A percentile compares a stretch with the other conserved stretches of the same genome.
Evolutionary conservation across 2,113 vertebrate species (phyloP).

Genomic region (Cnemophilus loriae): DNA sequence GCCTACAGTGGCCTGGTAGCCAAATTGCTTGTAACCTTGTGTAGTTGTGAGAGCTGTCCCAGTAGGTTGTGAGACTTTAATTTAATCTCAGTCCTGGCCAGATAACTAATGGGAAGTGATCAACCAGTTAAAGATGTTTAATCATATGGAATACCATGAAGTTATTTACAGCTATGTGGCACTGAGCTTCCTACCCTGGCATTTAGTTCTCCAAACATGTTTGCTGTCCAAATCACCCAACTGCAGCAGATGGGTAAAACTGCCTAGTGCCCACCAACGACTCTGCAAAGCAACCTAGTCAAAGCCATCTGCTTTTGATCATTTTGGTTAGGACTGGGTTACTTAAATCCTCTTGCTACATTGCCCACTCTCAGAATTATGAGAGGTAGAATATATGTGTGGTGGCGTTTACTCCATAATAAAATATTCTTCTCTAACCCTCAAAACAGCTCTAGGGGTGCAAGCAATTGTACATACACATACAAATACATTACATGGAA

Average conservation of each 20-base stretch:
- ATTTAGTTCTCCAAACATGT: background rate
- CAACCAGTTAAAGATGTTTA: background rate
- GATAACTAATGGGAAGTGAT: conserved; percentile 15
- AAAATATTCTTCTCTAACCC: background rate
- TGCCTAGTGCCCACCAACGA: background rate
- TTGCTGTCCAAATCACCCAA: background rate
- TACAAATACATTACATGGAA: background rate
- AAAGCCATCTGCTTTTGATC: background rate
- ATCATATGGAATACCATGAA: background rate
- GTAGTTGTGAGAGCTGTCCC: background rate
- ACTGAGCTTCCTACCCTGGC: background rate
- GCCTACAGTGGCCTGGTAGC: background rate
- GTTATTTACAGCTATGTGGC: background rate
- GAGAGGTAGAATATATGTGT: background rate
- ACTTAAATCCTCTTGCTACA: background rate
- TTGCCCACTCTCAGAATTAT: background rate
- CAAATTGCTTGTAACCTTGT: background rate
- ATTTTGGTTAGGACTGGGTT: background rate
- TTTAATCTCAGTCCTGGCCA: background rate
- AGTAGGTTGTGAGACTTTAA: background rate
- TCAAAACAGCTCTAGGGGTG: background rate
- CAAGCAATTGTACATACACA: background rate
- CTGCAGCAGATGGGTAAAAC: background rate
- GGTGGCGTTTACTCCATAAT: background rate
- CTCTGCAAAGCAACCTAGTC: background rate